A percentile compares a stretch with the other conserved stretches of the same genome.
Conservation (phyloP, 92 coral and sea anemone genomes). For the Heteractis magnifica region DNA sequence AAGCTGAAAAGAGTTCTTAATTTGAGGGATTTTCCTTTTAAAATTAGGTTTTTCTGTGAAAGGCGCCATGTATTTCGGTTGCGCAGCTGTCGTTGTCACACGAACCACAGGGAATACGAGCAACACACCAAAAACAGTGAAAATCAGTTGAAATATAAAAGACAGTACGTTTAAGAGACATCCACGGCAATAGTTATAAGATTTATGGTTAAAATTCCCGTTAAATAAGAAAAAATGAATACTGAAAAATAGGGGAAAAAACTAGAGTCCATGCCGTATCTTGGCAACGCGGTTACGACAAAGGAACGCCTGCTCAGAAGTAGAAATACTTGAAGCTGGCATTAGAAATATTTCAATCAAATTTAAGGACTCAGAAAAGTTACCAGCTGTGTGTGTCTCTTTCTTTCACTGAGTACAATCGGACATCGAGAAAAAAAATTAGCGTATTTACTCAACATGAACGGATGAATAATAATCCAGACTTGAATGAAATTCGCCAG, state of each 20-base stretch:
- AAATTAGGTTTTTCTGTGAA: not conserved
- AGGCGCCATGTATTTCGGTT: not conserved
- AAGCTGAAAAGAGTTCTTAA: not conserved
- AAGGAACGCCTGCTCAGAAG: not conserved
- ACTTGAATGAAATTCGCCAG: not conserved
- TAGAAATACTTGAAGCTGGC: not conserved
- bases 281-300: not conserved
- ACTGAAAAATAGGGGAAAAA: not conserved
- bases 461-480: not conserved
- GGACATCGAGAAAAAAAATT: not conserved
- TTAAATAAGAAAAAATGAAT: not conserved
- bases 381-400: not conserved
- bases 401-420: not conserved
- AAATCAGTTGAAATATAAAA: not conserved
- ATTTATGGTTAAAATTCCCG: not conserved
- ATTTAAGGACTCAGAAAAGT: not conserved
- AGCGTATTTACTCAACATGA: not conserved
- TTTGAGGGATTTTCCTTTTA: not conserved
- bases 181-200: not conserved
- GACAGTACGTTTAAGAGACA: not conserved
- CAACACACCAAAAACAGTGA: not conserved
- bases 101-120: not conserved
- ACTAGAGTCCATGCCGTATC: not conserved
- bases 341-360: not conserved
- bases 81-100: not conserved